Conservation (phyloP, 2,888 invertebrate species). For the Alloscopus bannaensis region DNA sequence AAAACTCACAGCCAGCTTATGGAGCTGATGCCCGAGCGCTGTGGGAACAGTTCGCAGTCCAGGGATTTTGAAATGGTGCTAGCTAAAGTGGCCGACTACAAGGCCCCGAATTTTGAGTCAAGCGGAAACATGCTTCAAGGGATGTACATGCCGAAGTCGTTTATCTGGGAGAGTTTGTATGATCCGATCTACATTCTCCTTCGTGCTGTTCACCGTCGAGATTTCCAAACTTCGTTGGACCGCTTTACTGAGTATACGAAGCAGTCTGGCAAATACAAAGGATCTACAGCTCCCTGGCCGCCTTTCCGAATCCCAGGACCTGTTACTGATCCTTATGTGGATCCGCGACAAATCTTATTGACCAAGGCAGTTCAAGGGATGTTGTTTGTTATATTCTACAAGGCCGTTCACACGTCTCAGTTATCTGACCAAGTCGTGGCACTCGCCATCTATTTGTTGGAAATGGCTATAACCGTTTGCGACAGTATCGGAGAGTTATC, state of each 20-base stretch:
- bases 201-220: constrained; percentile 92
- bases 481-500: constrained; percentile 71
- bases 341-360: constrained; percentile 81
- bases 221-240: constrained; percentile 96
- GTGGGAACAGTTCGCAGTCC: constrained; percentile 89
- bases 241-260: constrained; percentile 88
- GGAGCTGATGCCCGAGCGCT: constrained; percentile 96
- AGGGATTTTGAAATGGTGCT: constrained; percentile 89
- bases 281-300: constrained; percentile 84
- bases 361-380: constrained; percentile 83
- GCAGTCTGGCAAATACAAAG: constrained; percentile 79
- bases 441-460: constrained; percentile 89
- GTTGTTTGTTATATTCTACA: constrained; percentile 88
- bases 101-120: constrained; percentile 91
- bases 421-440: constrained; percentile 93
- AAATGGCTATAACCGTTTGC: constrained; percentile 83
- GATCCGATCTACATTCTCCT: constrained; percentile 95
- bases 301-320: constrained; percentile 85
- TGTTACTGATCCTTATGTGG: constrained; percentile 81
- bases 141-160: constrained; percentile 88
- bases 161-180: constrained; percentile 94
- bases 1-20: constrained; percentile 96
- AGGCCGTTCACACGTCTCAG: constrained; percentile 84
- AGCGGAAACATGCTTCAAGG: constrained; percentile 85
- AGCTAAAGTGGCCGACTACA: constrained; percentile 89